Evolutionary conservation across 92 coral and sea anemone species (phyloP).

Genomic region (Parazoanthus swiftii): DNA sequence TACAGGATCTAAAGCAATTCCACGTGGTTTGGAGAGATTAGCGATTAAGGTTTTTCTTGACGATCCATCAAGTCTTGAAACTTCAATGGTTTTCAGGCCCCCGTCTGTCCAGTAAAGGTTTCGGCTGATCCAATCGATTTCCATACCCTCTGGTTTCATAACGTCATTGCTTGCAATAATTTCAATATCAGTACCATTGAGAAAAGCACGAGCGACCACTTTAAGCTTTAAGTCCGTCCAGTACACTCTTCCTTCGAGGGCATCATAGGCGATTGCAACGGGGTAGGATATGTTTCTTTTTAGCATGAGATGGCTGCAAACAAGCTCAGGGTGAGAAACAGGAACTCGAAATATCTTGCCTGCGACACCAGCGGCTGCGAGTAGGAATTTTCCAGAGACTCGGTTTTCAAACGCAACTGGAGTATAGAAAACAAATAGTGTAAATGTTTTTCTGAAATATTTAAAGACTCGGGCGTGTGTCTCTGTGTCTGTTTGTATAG

Average conservation of each 20-base stretch:
- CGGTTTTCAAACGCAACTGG: background rate
- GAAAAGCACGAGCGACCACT: conserved; percentile 31
- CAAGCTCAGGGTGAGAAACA: background rate
- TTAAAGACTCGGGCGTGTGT: too few species aligned
- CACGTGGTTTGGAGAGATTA: conserved; percentile 34
- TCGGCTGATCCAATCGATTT: conserved; percentile 41
- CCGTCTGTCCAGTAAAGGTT: conserved; percentile 52
- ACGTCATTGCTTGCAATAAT: conserved; percentile 15
- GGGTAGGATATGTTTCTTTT: conserved; percentile 17
- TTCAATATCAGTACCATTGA: conserved; percentile 40
- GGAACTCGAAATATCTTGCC: conserved; percentile 37
- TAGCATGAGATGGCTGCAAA: background rate
- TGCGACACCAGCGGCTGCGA: conserved; percentile 39
- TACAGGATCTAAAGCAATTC: conserved; percentile 44
- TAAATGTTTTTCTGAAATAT: too few species aligned
- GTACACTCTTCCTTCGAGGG: conserved; percentile 38
- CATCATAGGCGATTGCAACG: conserved; percentile 44
- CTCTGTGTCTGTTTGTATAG: too few species aligned
- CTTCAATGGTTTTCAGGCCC: conserved; percentile 32
- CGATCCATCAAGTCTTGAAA: conserved; percentile 44
- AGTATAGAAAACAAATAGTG: background rate
- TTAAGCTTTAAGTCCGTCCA: conserved; percentile 36
- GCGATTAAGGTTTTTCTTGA: conserved; percentile 24
- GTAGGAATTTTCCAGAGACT: conserved; percentile 25
- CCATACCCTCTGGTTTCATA: conserved; percentile 39